Evolutionary conservation across 2,797 vertebrate genomes (phyloP), one percentile per base, ranked within the genome.

Genomic region (Aldrovandia affinis): DNA sequence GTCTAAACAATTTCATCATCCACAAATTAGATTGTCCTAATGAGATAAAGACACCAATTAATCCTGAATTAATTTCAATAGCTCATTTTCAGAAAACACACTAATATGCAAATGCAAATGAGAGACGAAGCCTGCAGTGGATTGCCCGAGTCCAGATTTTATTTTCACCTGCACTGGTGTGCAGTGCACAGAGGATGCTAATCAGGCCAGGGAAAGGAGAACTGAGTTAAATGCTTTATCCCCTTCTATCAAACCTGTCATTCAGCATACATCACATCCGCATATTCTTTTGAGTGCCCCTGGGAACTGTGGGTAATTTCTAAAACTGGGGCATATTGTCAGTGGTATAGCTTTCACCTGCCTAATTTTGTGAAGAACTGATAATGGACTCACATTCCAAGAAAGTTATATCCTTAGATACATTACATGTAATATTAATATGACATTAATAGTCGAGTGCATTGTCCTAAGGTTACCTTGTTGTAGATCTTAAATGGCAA

Each of bases 41-140:
- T 97, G 97, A 99, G 97, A 99, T 99, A 98, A 99, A 99, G 97
- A 97, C 97, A 98, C 97, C 97, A 98, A 99, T 99, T 99, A 99
- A 99, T 99, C 97, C 97, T 97, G 97, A 97, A 99, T 98, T 99
- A 98, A 99, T 98, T 99, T 98, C 97, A 97, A 98, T 97, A 98
- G 97, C 97, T 97, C 97, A 98, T 98, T 98, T 98, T 97, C 97
- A 96, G 97, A 97, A 99, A 98, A 98, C 97, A 98, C 97, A 98
- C 97, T 97, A 97, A 97, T 98, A 98, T 98, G 97, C 97, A 98
- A 98, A 99, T 99, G 96, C 96, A 96, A 97, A 96, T 93, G 96
- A 96, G 96, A 97, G 96, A 95, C 95, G 95, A 96, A 97, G 95
- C 96, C 95, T 97, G 96, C 95, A 94, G 94, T 94, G 94, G 95